These are phyloP conservation scores for Tachysurus vachellii DNA, from an alignment of 2,113 vertebrate genomes.

Conservation along the genomic window DNA sequence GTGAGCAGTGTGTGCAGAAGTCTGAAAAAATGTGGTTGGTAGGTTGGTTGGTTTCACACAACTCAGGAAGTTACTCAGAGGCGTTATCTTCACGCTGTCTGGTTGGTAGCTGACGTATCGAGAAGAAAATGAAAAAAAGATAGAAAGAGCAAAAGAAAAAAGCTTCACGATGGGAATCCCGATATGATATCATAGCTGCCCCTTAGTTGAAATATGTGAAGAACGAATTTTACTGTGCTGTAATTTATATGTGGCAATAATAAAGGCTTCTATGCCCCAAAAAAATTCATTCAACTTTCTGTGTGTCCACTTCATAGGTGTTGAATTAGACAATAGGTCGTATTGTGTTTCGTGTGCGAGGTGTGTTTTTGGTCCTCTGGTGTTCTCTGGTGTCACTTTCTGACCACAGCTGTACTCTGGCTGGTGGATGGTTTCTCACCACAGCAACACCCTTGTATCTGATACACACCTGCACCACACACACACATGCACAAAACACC, in stretches of 20 bases:
- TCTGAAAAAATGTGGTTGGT: neutral
- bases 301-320: neutral
- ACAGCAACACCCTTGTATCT: neutral
- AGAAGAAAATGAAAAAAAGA: no score
- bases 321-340: neutral
- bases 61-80: neutral
- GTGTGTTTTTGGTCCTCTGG: neutral
- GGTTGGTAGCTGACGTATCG: no score
- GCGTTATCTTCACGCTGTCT: neutral
- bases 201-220: no score
- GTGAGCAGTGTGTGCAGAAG: no score
- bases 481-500: neutral
- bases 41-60: neutral
- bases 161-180: neutral
- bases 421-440: neutral
- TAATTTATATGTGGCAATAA: no score
- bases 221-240: no score
- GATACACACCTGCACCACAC: neutral
- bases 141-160: neutral
- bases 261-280: no score
- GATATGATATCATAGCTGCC: no score
- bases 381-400: neutral
- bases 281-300: no score
- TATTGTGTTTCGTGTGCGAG: neutral
- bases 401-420: neutral